phyloP scores from a whole-genome alignment of 37 sponge, comb jelly and placozoan genomes.

The Beroe ovata region DNA sequence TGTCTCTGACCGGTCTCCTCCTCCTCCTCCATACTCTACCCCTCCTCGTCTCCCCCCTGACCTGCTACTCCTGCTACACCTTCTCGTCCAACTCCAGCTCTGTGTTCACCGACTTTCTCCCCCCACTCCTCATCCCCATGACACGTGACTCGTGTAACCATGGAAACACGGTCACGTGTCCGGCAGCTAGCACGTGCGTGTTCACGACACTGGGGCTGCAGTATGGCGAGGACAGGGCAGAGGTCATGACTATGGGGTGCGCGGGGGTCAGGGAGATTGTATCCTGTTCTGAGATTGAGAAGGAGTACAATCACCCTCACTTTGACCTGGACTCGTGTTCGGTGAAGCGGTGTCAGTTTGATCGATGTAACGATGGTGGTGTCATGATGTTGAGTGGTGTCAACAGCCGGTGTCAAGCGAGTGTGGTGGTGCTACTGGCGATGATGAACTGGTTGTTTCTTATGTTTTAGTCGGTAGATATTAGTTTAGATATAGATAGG shows the following conservation, averaged over 20 bases:
- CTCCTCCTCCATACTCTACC: slow-evolving; percentile 5
- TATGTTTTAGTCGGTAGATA: background rate
- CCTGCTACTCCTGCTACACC: slow-evolving; percentile 62
- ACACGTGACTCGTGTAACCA: background rate
- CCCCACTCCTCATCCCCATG: background rate
- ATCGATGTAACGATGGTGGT: slow-evolving; percentile 19
- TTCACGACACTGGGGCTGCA: background rate
- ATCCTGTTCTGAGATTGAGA: background rate
- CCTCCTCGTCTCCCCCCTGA: background rate
- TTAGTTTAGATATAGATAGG: too few relatives aligned
- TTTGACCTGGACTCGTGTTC: background rate
- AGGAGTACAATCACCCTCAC: background rate
- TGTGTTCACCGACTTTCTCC: background rate
- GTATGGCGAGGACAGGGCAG: background rate
- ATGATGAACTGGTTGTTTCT: background rate
- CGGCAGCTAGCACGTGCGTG: background rate
- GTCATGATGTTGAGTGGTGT: background rate
- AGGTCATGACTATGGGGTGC: background rate
- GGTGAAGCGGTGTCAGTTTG: background rate
- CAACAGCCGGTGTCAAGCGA: background rate
- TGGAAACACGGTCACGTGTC: background rate
- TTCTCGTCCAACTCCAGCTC: background rate
- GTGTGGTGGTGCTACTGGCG: background rate
- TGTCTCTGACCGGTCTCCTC: too few relatives aligned
- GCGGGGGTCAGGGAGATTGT: background rate